Base-by-base conservation (phyloP, 2,113 vertebrate species). In the Eretmochelys imbricata region DNA sequence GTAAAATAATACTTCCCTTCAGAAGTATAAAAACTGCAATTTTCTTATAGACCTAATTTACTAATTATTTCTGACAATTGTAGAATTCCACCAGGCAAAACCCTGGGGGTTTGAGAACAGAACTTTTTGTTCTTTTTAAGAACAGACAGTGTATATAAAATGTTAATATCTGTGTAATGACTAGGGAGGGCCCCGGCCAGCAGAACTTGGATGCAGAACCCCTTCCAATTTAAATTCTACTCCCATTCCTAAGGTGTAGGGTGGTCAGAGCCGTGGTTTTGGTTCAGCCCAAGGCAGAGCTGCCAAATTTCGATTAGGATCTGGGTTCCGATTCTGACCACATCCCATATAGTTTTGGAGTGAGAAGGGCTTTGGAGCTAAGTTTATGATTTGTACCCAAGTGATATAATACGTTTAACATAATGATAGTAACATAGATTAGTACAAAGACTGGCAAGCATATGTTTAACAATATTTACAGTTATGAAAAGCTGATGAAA, bases 31-130 rank as follows among this genome's bases (percentile, higher is more conserved):
- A 72, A 96, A 97, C 98, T 97, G 88, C 98, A 98, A 98, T 99
- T 98, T 99, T 94, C 98, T 97, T 97, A 97, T 98, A 98, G 98
- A 94, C 94, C 90, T 99, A 98, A 98, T 98, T 98, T 98, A 95
- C 98, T 96, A 98, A 98, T 98, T 97, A 96, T 96, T 96, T 95
- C 96, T 93, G 93, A 93, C 91, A 92, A 97, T 95, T 96, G 93
- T 82, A 95, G 95, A 95, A 97, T 96, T 93, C 92, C 85, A 24
- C 84, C 87, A 82, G 82, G 85, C 83, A 53, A 96, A 96, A 95
- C 88, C 94, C 88, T 65, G 80, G 48, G 57, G 75, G 79, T 42
- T 94, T 94, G 75, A 93, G 93, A 96, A 93, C 1, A 85, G 79
- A 83, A 83, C 86, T 91, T 97, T 87, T 87, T 90, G 78, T 97